Conservation (phyloP, 2,797 vertebrate species). For the Sarcophilus harrisii region DNA sequence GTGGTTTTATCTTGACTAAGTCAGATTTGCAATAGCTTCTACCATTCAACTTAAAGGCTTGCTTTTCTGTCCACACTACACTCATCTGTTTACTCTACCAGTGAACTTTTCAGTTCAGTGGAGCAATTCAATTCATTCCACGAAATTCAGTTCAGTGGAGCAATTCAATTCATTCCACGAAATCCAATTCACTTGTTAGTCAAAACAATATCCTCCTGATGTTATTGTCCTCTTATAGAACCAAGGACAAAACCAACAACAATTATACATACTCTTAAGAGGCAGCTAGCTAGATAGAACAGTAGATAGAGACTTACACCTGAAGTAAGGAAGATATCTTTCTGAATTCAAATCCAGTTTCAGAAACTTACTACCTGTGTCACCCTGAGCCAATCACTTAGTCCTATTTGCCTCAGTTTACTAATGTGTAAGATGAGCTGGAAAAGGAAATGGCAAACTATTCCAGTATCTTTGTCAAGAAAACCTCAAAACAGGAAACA, state of each 20-base stretch:
- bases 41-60: not conserved
- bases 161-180: not conserved
- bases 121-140: not conserved
- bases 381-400: not conserved
- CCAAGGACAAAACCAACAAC: not conserved
- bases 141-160: not conserved
- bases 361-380: not conserved
- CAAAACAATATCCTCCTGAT: not conserved
- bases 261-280: not conserved
- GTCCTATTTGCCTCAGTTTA: not conserved
- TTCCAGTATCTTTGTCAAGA: not conserved
- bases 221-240: not conserved
- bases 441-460: not conserved
- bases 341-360: not conserved
- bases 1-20: not conserved
- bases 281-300: not conserved
- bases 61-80: not conserved
- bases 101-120: not conserved
- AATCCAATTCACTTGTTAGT: not conserved
- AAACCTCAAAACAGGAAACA: not conserved
- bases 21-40: not conserved
- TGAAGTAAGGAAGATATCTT: not conserved
- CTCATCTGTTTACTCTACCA: not conserved
- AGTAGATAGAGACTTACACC: not conserved
- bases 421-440: not conserved